Conservation (phyloP, 2,113 vertebrate genomes). For the Spheniscus mendiculus region DNA sequence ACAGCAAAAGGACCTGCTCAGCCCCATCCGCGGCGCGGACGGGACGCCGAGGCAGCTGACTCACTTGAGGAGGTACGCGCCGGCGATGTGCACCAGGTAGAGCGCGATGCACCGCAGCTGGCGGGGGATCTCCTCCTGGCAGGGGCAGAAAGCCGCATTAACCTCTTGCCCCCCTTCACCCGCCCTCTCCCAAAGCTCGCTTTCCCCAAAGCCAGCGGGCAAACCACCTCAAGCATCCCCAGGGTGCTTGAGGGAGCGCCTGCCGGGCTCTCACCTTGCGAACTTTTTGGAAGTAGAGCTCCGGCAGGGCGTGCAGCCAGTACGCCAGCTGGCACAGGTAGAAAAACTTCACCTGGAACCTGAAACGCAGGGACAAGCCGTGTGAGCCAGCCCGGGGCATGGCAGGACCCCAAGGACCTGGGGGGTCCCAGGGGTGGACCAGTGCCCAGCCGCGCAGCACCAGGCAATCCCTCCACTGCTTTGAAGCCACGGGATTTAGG, state of each 20-base stretch:
- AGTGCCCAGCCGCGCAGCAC: rapidly evolving
- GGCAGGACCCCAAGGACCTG: rapidly evolving
- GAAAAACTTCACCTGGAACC: slow-evolving; percentile 99
- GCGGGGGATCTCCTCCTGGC: slow-evolving; percentile 92
- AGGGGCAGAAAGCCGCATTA: not conserved
- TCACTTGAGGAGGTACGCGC: slow-evolving; percentile 96
- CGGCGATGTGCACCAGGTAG: slow-evolving; percentile 90
- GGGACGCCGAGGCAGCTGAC: not conserved
- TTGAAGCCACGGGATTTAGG: not conserved
- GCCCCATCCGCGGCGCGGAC: not conserved
- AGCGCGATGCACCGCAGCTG: slow-evolving; percentile 91
- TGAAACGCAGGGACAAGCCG: slow-evolving; percentile 40
- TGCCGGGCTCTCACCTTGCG: slow-evolving; percentile 86
- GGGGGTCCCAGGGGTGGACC: not conserved
- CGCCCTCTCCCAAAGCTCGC: not conserved
- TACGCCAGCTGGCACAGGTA: slow-evolving; percentile 96
- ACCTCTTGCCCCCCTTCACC: not conserved
- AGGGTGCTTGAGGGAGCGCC: not conserved
- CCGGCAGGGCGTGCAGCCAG: slow-evolving; percentile 94
- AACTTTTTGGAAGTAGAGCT: slow-evolving; percentile 98
- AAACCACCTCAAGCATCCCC: not conserved
- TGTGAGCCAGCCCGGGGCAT: rapidly evolving
- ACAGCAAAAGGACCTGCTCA: not conserved
- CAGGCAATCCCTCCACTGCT: not conserved
- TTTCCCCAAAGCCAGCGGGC: not conserved